A percentile compares a stretch with the other conserved stretches of the same genome.
These are phyloP conservation scores for Globicephala melas DNA, from an alignment of 2,113 vertebrate species.

Conservation along the genomic window DNA sequence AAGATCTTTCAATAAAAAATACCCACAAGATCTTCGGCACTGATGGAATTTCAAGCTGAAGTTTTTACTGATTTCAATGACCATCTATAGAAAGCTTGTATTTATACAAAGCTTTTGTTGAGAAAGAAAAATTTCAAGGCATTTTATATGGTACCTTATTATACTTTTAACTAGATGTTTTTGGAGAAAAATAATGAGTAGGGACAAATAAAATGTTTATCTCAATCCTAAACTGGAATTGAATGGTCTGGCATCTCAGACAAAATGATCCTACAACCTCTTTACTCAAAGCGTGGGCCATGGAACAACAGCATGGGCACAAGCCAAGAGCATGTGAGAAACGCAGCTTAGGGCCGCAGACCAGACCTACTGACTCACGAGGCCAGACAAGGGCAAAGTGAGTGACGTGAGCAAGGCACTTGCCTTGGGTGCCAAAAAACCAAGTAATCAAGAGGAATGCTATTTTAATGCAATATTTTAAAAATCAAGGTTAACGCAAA, in stretches of 20 bases:
- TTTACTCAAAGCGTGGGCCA: not conserved
- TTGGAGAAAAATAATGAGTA: not conserved
- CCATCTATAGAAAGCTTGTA: not conserved
- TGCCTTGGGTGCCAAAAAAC: not conserved
- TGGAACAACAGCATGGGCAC: rapidly evolving
- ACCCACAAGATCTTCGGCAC: constrained; percentile 45
- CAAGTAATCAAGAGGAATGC: not conserved
- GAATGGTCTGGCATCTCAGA: not conserved
- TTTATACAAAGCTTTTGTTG: not conserved
- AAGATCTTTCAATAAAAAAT: constrained; percentile 71
- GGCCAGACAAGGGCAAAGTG: not conserved
- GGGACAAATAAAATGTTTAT: constrained; percentile 1
- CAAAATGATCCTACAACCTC: not conserved
- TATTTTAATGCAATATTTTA: not conserved
- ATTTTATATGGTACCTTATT: not conserved
- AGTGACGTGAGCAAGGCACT: not conserved
- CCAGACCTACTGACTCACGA: not conserved
- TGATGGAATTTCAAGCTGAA: constrained; percentile 17
- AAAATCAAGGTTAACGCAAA: not conserved
- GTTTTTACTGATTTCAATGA: not conserved
- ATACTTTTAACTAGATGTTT: constrained; percentile 1
- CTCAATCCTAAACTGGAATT: not conserved
- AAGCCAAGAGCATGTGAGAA: not conserved
- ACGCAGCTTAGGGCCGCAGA: not conserved
- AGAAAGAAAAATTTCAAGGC: not conserved